phyloP scores from a whole-genome alignment of 92 coral and sea anemone species.

The Desmophyllum pertusum region DNA sequence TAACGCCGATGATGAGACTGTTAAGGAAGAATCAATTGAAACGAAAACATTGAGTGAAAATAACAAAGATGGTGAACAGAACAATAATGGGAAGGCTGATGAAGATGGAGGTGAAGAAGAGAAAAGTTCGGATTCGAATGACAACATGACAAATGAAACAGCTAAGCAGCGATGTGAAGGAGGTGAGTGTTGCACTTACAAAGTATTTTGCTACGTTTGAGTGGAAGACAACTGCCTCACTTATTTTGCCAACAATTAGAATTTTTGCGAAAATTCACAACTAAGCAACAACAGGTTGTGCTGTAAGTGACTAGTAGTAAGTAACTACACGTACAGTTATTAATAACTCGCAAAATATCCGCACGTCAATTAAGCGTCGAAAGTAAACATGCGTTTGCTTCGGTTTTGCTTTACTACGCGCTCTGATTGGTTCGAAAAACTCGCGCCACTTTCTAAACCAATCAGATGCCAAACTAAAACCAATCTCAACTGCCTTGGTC shows the following conservation, averaged over 20 bases:
- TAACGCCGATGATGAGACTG: constrained; percentile 15
- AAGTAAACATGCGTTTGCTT: no score
- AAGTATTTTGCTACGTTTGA: no score
- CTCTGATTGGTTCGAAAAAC: no score
- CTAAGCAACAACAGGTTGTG: neutral
- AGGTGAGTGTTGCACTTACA: constrained; percentile 21
- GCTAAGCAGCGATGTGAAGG: neutral
- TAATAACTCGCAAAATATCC: no score
- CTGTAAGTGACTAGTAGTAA: neutral
- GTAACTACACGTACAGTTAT: no score
- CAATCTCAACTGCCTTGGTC: no score
- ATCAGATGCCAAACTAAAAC: no score
- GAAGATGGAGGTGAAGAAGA: constrained; percentile 8
- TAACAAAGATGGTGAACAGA: constrained; percentile 7
- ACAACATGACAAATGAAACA: constrained; percentile 7
- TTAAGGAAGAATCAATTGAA: neutral
- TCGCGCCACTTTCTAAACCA: no score
- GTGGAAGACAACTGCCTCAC: no score
- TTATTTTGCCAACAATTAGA: neutral
- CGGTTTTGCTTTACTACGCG: no score
- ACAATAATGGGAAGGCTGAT: constrained; percentile 8
- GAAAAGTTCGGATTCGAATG: neutral
- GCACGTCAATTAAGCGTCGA: no score
- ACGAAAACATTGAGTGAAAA: constrained; percentile 8
- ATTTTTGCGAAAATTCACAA: neutral